A percentile compares a stretch with the other conserved stretches of the same genome.
Evolutionary conservation across 2,888 invertebrate genomes (phyloP).

Genomic region (Tridacna crocea): DNA sequence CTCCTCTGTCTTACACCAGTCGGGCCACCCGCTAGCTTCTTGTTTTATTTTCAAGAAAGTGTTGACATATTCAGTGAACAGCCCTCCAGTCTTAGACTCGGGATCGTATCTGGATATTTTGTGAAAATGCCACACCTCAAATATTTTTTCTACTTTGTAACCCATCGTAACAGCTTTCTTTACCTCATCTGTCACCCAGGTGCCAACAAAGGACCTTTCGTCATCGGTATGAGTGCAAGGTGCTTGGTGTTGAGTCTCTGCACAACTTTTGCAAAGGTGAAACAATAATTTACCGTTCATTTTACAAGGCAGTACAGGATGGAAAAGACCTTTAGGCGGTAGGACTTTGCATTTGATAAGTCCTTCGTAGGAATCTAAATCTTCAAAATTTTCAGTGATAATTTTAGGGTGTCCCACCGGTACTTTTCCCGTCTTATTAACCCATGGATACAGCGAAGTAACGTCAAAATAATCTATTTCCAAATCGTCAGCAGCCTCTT

Average conservation of each 20-base stretch:
- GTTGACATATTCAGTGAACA: conserved; percentile 65
- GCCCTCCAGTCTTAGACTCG: conserved; percentile 2
- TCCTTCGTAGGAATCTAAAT: conserved; percentile 2
- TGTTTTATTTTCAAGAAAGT: conserved; percentile 69
- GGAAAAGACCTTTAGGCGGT: conserved; percentile 5
- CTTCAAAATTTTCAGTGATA: conserved; percentile 11
- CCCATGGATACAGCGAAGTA: too few species aligned
- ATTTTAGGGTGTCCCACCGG: conserved; percentile 9
- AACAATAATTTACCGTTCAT: conserved; percentile 7
- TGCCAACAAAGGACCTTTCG: conserved; percentile 9
- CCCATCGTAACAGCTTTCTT: conserved; percentile 21
- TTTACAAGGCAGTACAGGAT: conserved; percentile 8
- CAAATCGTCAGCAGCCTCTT: conserved; percentile 1
- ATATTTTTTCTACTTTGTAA: not conserved
- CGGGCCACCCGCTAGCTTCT: too few species aligned
- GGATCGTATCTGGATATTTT: conserved; percentile 22
- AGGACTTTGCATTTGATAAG: too few species aligned
- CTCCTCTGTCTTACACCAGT: conserved; percentile 54
- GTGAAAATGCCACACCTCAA: conserved; percentile 4
- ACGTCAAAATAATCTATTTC: conserved; percentile 21
- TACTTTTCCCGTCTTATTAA: conserved; percentile 11
- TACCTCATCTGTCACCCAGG: conserved; percentile 21
- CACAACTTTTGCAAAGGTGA: too few species aligned
- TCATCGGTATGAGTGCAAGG: too few species aligned
- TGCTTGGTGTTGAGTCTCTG: too few species aligned